phyloP scores from a whole-genome alignment of 2,797 vertebrate species.

The Gymnopithys bicolor region DNA sequence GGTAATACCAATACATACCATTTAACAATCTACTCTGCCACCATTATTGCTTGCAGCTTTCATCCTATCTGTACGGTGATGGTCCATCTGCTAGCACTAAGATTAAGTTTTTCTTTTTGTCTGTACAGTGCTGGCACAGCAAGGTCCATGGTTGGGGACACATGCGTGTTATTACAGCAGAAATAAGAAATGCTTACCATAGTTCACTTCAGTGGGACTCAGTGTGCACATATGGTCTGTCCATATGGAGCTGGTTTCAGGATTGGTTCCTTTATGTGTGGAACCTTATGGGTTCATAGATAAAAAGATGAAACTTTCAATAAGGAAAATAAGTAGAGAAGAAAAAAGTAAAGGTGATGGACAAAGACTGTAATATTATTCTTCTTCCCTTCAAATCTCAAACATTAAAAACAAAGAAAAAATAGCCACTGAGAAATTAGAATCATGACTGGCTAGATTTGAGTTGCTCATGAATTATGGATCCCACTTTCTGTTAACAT shows the following conservation, averaged over 20 bases:
- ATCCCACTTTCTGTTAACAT: not conserved
- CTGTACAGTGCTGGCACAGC: not conserved
- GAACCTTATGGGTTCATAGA: not conserved
- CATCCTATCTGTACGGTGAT: not conserved
- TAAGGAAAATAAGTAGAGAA: not conserved
- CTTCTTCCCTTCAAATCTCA: not conserved
- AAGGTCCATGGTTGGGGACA: not conserved
- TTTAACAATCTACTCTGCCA: not conserved
- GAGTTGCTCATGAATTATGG: constrained; percentile 43
- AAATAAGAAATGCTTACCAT: constrained; percentile 19
- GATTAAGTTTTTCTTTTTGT: not conserved
- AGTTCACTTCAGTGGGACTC: constrained; percentile 4
- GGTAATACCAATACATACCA: not conserved
- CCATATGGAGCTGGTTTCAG: constrained; percentile 33
- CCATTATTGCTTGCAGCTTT: not conserved
- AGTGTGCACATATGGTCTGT: constrained; percentile 26
- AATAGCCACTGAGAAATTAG: not conserved
- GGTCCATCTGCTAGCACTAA: not conserved
- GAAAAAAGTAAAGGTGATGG: not conserved
- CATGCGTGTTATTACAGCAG: not conserved
- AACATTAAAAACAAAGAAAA: not conserved
- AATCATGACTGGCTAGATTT: not conserved
- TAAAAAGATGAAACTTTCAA: not conserved
- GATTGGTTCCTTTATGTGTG: not conserved
- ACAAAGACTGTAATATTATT: not conserved